These are phyloP conservation scores for Neostethus bicornis DNA, from an alignment of 2,797 vertebrate species.

Conservation along the genomic window DNA sequence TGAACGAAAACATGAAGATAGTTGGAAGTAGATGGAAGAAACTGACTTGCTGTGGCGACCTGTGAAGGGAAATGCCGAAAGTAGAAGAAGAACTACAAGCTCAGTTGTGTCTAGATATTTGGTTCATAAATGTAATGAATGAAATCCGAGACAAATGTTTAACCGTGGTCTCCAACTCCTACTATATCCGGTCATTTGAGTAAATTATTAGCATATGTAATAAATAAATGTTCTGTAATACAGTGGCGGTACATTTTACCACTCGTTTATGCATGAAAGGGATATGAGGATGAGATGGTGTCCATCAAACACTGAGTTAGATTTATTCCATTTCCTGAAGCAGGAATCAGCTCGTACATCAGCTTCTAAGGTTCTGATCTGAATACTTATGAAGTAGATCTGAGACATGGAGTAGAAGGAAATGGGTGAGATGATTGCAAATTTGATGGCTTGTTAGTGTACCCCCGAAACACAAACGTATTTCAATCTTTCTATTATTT, in stretches of 20 bases:
- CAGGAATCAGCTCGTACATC: neutral
- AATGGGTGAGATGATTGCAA: neutral
- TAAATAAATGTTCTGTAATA: neutral
- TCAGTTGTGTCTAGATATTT: too few species aligned
- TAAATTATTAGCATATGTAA: too few species aligned
- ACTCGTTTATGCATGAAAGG: neutral
- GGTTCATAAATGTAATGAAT: too few species aligned
- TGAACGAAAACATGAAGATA: too few species aligned
- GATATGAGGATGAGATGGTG: neutral
- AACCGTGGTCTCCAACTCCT: too few species aligned
- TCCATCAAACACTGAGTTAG: neutral
- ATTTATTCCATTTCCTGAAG: neutral
- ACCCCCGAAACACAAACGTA: neutral
- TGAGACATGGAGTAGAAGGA: neutral
- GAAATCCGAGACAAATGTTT: too few species aligned
- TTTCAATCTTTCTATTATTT: constrained; percentile 3
- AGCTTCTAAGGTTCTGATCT: neutral
- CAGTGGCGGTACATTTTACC: neutral
- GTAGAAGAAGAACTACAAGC: too few species aligned
- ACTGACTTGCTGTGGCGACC: too few species aligned
- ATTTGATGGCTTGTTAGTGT: neutral
- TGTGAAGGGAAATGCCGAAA: too few species aligned
- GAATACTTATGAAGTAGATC: neutral
- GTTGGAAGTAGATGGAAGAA: too few species aligned
- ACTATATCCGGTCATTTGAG: too few species aligned